These are phyloP conservation scores for Lasioglossum vierecki DNA, from an alignment of 2,888 invertebrate genomes.

Conservation along the genomic window DNA sequence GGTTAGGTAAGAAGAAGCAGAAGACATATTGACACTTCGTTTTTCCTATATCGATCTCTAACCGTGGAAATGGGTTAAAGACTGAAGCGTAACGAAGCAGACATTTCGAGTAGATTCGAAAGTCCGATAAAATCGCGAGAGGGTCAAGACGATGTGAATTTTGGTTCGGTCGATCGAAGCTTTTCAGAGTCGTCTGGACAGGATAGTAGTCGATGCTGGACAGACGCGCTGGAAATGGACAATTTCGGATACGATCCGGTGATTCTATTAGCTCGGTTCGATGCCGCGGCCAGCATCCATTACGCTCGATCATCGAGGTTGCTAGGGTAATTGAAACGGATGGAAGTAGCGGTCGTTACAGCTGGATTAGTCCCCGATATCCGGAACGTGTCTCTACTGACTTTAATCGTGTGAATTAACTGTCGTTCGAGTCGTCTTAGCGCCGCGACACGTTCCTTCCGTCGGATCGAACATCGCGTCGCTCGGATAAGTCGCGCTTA, in stretches of 20 bases:
- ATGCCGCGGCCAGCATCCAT: constrained; percentile 57
- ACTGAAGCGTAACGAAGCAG: too few species aligned
- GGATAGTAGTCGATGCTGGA: constrained; percentile 23
- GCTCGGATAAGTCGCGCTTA: not conserved
- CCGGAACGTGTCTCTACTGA: constrained; percentile 12
- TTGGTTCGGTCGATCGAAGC: not conserved
- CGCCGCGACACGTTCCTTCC: not conserved
- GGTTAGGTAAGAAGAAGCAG: too few species aligned
- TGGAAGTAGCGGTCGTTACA: constrained; percentile 47
- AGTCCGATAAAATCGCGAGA: too few species aligned
- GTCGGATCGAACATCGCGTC: not conserved
- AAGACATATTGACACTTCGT: too few species aligned
- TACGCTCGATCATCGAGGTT: constrained; percentile 42
- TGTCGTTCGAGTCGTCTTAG: constrained; percentile 30
- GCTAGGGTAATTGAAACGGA: constrained; percentile 64
- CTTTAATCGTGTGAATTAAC: constrained; percentile 47
- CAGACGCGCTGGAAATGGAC: constrained; percentile 30
- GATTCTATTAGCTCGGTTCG: constrained; percentile 63
- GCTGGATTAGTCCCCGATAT: constrained; percentile 38
- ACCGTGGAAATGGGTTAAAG: too few species aligned
- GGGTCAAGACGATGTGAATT: too few species aligned
- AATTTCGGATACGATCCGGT: constrained; percentile 47
- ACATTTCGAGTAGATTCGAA: too few species aligned
- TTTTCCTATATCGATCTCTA: too few species aligned
- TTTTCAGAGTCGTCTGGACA: not conserved